Evolutionary conservation across 2,113 vertebrate genomes (phyloP), one percentile per base, ranked within the genome.

Genomic region (Guaruba guarouba): DNA sequence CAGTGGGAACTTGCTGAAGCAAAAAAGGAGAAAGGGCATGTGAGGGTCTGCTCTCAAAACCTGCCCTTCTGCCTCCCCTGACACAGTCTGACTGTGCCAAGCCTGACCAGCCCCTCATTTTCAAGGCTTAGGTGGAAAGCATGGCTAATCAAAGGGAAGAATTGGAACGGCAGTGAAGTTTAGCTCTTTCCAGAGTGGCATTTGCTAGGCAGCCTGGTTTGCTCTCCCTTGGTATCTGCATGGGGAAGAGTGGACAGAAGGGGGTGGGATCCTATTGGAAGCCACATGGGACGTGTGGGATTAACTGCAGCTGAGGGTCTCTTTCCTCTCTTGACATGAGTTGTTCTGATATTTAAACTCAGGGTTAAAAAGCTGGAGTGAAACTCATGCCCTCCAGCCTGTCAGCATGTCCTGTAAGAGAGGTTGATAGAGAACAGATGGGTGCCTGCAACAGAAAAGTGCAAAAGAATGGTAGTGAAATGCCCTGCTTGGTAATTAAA

Each of bases 11-110:
- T 31, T 35, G 41, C 29, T 61, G 75, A 48, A 71, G 85, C 28
- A 17, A 27, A 67, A 23, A 0, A 1, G 8, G 20, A n/a, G 19
- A 33, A 9, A 59, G 14, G 2, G 9, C 3, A 2, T 23, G 7
- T 48, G 22, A 61, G 39, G 25, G 33, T 24, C 19, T 1, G 3
- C 28, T 46, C 35, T 78, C 51, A 78, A 84, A 94, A 57, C 15
- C 27, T 70, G 66, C 57, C 41, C 33, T 74, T 93, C 55, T 74
- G 23, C 69, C 43, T 54, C 12, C 24, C 11, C 48, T 55, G 27
- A 16, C 48, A 27, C 39, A 49, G 51, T 43, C 49, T 74, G 41
- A 33, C 69, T 2, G 0, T 28, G 31, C 84, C 1, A 5, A 78
- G 69, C 49, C 44, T 4, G 0, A 37, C 37, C 33, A 57, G 13